phyloP scores from a whole-genome alignment of 2,888 invertebrate species.

The Aelia acuminata region DNA sequence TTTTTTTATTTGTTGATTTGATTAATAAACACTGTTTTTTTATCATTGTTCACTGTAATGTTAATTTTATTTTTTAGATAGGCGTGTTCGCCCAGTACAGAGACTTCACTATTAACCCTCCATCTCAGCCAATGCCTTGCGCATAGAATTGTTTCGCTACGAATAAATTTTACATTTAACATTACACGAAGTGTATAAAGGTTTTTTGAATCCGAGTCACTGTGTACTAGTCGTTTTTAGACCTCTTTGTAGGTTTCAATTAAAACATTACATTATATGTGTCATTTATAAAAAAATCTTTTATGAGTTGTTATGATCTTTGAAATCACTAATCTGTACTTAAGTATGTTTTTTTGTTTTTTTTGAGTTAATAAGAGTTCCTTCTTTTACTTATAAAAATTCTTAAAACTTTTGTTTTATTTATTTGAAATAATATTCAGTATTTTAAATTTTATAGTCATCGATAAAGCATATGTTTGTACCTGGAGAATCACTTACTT shows the following conservation, averaged over 20 bases:
- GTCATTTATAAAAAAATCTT: slow-evolving; percentile 34
- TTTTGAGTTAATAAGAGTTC: slow-evolving; percentile 32
- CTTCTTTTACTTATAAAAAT: slow-evolving; percentile 25
- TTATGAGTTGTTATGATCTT: slow-evolving; percentile 18
- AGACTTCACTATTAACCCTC: slow-evolving; percentile 89
- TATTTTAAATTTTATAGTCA: slow-evolving; percentile 37
- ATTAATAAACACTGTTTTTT: neutral
- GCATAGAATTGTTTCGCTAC: slow-evolving; percentile 5
- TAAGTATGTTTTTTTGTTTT: neutral
- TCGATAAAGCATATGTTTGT: neutral
- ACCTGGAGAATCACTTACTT: slow-evolving; percentile 27
- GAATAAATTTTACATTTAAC: slow-evolving; percentile 20
- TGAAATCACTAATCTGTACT: slow-evolving; percentile 23
- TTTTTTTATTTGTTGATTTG: too few species aligned
- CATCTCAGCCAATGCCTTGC: slow-evolving; percentile 70
- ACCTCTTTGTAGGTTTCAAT: slow-evolving; percentile 4
- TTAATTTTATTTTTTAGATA: slow-evolving; percentile 77
- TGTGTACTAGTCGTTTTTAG: slow-evolving; percentile 45
- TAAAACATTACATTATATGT: slow-evolving; percentile 36
- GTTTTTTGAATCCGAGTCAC: slow-evolving; percentile 11
- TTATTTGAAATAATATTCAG: slow-evolving; percentile 23
- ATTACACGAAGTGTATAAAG: slow-evolving; percentile 30
- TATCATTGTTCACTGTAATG: neutral
- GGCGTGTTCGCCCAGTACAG: slow-evolving; percentile 94
- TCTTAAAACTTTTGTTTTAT: slow-evolving; percentile 27